A percentile compares a stretch with the other conserved stretches of the same genome.
These are phyloP conservation scores for Nipponia nippon DNA, from an alignment of 2,113 vertebrate species.

Conservation along the genomic window DNA sequence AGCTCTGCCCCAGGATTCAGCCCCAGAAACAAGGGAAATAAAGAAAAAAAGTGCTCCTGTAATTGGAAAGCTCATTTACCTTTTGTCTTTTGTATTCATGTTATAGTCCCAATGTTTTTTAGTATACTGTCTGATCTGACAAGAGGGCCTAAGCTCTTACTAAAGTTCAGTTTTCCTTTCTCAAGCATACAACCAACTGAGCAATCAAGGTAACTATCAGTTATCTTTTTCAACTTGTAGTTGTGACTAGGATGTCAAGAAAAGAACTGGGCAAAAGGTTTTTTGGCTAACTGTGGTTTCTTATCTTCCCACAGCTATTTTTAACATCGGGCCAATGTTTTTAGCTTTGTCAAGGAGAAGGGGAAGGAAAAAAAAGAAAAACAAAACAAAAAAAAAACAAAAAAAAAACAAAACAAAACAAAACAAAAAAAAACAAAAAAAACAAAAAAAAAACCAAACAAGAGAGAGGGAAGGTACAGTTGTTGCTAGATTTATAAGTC, in stretches of 20 bases:
- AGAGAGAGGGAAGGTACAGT: neutral
- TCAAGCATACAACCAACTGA: neutral
- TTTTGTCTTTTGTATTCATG: neutral
- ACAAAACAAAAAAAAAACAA: too few species aligned
- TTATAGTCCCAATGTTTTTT: neutral
- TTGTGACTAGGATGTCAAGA: neutral
- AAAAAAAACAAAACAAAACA: too few species aligned
- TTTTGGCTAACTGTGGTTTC: neutral
- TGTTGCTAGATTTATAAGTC: neutral
- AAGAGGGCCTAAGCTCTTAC: neutral
- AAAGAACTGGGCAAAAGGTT: accelerated
- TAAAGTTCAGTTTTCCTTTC: neutral
- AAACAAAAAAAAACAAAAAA: too few species aligned
- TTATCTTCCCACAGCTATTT: neutral
- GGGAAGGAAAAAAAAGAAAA: too few species aligned
- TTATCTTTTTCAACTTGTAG: neutral
- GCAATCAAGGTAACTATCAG: neutral
- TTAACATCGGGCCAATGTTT: neutral
- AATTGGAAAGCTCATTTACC: neutral
- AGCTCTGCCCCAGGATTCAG: neutral
- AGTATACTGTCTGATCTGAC: neutral
- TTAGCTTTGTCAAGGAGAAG: neutral
- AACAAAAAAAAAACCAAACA: too few species aligned
- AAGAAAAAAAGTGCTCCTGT: neutral
- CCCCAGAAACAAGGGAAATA: neutral